Evolutionary conservation across 2,888 invertebrate genomes (phyloP).

Genomic region (Apoda limacodes): DNA sequence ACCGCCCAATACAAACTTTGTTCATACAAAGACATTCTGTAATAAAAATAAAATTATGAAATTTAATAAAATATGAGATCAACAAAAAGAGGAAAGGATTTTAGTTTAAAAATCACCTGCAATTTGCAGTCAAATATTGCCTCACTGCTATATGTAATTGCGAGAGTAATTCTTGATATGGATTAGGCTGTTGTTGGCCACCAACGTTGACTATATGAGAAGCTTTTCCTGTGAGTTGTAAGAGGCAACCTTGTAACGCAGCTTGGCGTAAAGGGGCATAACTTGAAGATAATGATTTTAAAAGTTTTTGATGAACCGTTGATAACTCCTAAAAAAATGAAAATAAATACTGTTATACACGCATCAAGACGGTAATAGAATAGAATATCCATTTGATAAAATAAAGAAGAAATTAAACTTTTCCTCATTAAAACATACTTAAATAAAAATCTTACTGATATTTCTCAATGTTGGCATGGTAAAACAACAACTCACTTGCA

Average conservation of each 20-base stretch:
- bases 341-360: too few relatives aligned
- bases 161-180: conserved; percentile 34
- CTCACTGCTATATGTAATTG: conserved; percentile 35
- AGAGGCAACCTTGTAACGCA: conserved; percentile 51
- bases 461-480: too few relatives aligned
- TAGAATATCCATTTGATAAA: too few relatives aligned
- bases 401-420: too few relatives aligned
- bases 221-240: conserved; percentile 35
- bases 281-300: conserved; percentile 47
- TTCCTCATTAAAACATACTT: too few relatives aligned
- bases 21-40: conserved; percentile 57
- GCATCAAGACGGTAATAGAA: too few relatives aligned
- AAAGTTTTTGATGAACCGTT: conserved; percentile 49
- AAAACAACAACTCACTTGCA: conserved; percentile 27
- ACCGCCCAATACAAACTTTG: conserved; percentile 59
- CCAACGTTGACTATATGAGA: too few relatives aligned
- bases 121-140: conserved; percentile 29
- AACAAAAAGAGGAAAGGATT: too few relatives aligned
- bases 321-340: conserved; percentile 42
- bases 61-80: too few relatives aligned
- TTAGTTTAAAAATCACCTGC: too few relatives aligned
- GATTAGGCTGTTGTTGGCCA: conserved; percentile 9
- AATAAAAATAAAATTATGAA: conserved; percentile 15
- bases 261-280: conserved; percentile 56
- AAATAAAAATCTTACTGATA: too few relatives aligned